A percentile compares a stretch with the other conserved stretches of the same genome.
Evolutionary conservation across 1,140 invertebrate genomes (phyloP).

Genomic region (Zaprionus ornatus): DNA sequence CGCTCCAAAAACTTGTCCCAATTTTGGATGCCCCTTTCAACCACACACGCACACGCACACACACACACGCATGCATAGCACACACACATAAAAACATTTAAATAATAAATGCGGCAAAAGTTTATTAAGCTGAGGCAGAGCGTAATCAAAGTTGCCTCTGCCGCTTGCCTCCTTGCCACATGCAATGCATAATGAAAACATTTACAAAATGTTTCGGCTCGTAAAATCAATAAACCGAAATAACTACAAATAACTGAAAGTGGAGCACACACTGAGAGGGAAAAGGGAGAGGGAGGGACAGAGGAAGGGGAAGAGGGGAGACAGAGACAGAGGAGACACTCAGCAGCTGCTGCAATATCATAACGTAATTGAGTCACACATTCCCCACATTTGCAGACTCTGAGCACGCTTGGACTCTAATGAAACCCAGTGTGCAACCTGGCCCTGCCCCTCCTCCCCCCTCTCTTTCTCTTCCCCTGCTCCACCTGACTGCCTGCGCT

Average conservation of each 20-base stretch:
- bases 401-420: constrained; percentile 11
- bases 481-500: constrained; percentile 16
- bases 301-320: background rate
- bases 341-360: constrained; percentile 31
- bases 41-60: background rate
- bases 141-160: constrained; percentile 43
- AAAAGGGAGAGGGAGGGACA: background rate
- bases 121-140: constrained; percentile 51
- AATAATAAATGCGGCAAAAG: constrained; percentile 75
- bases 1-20: constrained; percentile 34
- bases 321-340: constrained; percentile 3
- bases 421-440: constrained; percentile 3
- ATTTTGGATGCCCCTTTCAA: constrained; percentile 7
- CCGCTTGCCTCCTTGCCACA: background rate
- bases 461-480: background rate
- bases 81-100: constrained; percentile 68
- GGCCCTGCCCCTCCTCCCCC: background rate
- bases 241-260: constrained; percentile 69
- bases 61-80: background rate
- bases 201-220: constrained; percentile 71
- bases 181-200: constrained; percentile 67
- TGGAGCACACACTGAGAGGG: constrained; percentile 48
- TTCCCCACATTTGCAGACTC: constrained; percentile 4
- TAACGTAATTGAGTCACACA: constrained; percentile 47
- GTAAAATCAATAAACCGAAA: constrained; percentile 72